Percentiles rank a stretch among this genome's conserved stretches.
Conservation (phyloP, 1,140 invertebrate species). For the Maniola jurtina region DNA sequence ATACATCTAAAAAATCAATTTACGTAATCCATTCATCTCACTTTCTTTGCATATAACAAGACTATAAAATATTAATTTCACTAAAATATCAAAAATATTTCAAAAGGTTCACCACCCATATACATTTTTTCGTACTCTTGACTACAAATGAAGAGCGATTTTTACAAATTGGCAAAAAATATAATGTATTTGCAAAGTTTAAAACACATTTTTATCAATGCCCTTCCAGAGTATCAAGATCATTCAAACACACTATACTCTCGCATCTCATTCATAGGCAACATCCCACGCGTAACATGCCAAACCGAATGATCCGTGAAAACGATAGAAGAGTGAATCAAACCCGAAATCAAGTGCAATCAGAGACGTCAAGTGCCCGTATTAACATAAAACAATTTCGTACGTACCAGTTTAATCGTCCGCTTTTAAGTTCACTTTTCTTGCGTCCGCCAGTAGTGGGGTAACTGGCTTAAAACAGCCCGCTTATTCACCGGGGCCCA, state of each 20-base stretch:
- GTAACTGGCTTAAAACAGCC: conserved; percentile 67
- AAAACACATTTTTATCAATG: too few relatives aligned
- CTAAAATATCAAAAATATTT: too few relatives aligned
- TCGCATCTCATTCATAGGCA: neutral
- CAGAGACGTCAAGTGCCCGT: conserved; percentile 1
- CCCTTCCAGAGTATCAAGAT: neutral
- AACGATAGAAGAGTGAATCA: neutral
- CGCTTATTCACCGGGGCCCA: conserved; percentile 52
- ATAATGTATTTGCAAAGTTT: too few relatives aligned
- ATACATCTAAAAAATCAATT: too few relatives aligned
- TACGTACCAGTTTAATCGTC: conserved; percentile 55
- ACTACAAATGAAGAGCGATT: too few relatives aligned
- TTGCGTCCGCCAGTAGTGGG: conserved; percentile 60
- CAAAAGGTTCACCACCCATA: too few relatives aligned
- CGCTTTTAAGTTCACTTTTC: conserved; percentile 64
- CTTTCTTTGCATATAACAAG: too few relatives aligned
- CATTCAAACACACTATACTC: neutral
- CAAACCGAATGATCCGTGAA: neutral
- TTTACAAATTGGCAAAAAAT: too few relatives aligned
- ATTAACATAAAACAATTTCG: conserved; percentile 31
- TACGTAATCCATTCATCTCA: too few relatives aligned
- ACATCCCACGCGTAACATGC: neutral
- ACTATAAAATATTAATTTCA: too few relatives aligned
- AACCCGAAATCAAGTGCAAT: conserved; percentile 6
- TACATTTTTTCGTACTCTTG: too few relatives aligned